Conservation (phyloP, 1,140 invertebrate species). For the Agrypnia vestita region DNA sequence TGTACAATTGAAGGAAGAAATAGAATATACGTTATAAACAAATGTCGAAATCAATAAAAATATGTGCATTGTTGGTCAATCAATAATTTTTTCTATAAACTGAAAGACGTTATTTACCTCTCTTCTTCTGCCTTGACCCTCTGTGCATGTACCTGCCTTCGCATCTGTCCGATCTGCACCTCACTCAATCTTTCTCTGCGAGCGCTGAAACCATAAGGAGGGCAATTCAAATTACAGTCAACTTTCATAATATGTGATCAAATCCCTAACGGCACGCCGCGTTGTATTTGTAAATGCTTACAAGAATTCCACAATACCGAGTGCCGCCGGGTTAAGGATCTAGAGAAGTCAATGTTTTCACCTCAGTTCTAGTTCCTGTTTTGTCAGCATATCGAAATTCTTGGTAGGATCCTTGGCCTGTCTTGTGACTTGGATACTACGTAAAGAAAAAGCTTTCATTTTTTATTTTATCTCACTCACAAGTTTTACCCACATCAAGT, state of each 20-base stretch:
- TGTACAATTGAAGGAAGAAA: too few species aligned
- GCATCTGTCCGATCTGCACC: conserved; percentile 82
- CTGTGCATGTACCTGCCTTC: conserved; percentile 80
- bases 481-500: too few species aligned
- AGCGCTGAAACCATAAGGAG: conserved; percentile 62
- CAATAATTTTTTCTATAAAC: too few species aligned
- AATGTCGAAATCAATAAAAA: too few species aligned
- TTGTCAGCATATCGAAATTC: conserved; percentile 32
- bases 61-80: too few species aligned
- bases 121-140: conserved; percentile 82
- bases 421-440: conserved; percentile 42
- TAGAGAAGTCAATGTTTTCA: conserved; percentile 51
- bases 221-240: conserved; percentile 35
- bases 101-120: conserved; percentile 74
- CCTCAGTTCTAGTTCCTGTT: conserved; percentile 38
- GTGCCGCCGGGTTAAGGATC: conserved; percentile 29
- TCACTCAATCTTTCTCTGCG: conserved; percentile 76
- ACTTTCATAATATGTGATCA: conserved; percentile 22
- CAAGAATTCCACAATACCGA: conserved; percentile 7
- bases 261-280: conserved; percentile 3
- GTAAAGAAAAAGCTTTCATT: conserved; percentile 41
- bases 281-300: not conserved
- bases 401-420: conserved; percentile 39
- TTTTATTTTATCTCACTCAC: conserved; percentile 17
- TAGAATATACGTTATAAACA: too few species aligned